Conservation (phyloP, 2,113 vertebrate species). For the Taxidea taxus region DNA sequence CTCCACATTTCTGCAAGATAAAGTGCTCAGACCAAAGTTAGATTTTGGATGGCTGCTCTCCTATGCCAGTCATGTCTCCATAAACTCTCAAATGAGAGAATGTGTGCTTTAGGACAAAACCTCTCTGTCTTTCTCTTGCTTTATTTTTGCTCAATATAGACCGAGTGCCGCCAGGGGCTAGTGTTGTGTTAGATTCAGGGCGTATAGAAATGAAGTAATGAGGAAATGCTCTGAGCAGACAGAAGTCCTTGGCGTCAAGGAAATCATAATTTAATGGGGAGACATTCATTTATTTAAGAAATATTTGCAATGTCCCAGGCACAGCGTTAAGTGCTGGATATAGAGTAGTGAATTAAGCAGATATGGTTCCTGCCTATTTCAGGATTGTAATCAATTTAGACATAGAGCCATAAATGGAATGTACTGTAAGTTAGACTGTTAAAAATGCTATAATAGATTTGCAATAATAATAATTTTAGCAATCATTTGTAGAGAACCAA, state of each 20-base stretch:
- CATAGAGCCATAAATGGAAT: not conserved
- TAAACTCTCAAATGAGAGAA: not conserved
- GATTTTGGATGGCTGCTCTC: not conserved
- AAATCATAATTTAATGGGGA: not conserved
- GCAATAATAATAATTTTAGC: not conserved
- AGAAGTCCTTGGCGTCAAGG: not conserved
- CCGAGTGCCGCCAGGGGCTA: not conserved
- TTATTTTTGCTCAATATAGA: not conserved
- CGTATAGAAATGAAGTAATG: not conserved
- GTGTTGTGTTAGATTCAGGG: not conserved
- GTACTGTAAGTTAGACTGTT: not conserved
- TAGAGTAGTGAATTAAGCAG: not conserved
- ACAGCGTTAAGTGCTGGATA: not conserved
- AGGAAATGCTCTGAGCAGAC: not conserved
- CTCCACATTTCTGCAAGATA: not conserved
- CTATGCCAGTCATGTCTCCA: not conserved
- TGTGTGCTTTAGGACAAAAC: not conserved
- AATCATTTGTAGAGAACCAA: not conserved
- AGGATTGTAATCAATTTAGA: not conserved
- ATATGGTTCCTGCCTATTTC: not conserved
- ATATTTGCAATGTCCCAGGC: not conserved
- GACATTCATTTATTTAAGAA: not conserved
- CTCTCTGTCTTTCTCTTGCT: not conserved
- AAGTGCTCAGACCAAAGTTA: not conserved
- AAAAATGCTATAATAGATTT: not conserved